Evolutionary conservation across 2,113 vertebrate genomes (phyloP), one percentile per base, ranked within the genome.

Genomic region (Acrocephalus arundinaceus): DNA sequence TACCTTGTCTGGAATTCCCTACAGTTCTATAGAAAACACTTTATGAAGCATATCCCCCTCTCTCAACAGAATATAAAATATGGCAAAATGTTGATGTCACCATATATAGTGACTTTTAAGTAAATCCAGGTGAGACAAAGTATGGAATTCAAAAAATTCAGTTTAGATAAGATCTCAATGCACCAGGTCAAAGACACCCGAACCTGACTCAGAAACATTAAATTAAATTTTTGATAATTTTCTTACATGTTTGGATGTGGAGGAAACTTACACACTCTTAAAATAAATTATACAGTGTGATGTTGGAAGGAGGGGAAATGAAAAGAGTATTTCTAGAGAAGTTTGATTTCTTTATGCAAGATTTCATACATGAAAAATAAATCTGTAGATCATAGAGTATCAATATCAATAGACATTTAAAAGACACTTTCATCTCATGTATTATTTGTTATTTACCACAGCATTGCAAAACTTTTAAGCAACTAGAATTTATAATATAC

Each of bases 181-280:
- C n/a, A 57, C 24, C 3, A 49, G 22, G 15, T 70, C 22, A 84
- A 83, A 87, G 55, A 5, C 15, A 58, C 4, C 2, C 75, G 25
- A 68, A 23, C 8, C 19, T 25, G 11, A 71, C 15, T 54, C 23
- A 78, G 15, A 12, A 82, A 31, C 2, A 35, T 6, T 28, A 62
- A 37, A 59, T 25, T 37, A 37, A 59, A 54, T 74, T 66, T 74
- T 35, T 19, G 2, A 23, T 58, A 57, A 43, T 27, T 43, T 61
- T 85, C 8, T 39, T 67, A 52, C 2, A 22, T 4, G 3, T 74
- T 65, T 6, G 2, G 7, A 48, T n/a, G 6, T 2, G 1, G 13
- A 73, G 3, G 5, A 85, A 93, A 45, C 17, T 45, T 68, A 27
- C 7, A 67, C n/a, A 17, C 10, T 11, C 54, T n/a, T 4, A 6